These are phyloP conservation scores for Thereva unica DNA, from an alignment of 2,888 invertebrate species.

Conservation along the genomic window DNA sequence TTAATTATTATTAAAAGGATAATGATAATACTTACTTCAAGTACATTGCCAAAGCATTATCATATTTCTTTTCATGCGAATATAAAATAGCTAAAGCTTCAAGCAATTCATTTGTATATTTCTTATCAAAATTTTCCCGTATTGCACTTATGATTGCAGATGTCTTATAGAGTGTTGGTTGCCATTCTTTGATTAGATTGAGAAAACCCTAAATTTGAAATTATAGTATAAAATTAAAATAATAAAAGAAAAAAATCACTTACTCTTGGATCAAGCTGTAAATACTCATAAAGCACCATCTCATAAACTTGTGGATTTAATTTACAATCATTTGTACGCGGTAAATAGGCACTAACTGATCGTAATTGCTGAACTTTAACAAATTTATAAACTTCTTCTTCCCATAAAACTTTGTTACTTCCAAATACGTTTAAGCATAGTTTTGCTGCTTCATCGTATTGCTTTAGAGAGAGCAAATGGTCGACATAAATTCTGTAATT, in stretches of 20 bases:
- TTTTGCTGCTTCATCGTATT: conserved; percentile 83
- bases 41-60: conserved; percentile 89
- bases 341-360: conserved; percentile 79
- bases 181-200: conserved; percentile 86
- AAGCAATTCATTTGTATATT: conserved; percentile 73
- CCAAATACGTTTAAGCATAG: conserved; percentile 83
- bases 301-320: conserved; percentile 87
- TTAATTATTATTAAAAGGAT: conserved; percentile 21
- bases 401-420: conserved; percentile 84
- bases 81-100: conserved; percentile 90
- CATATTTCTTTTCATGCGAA: conserved; percentile 83
- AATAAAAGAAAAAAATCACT: background rate
- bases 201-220: conserved; percentile 69
- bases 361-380: conserved; percentile 79
- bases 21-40: conserved; percentile 66
- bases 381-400: conserved; percentile 89
- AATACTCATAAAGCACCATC: conserved; percentile 89
- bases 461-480: conserved; percentile 70
- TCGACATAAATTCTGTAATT: conserved; percentile 71
- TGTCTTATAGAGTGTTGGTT: conserved; percentile 79
- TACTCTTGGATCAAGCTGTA: conserved; percentile 74
- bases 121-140: conserved; percentile 76
- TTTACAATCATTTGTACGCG: conserved; percentile 71
- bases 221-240: conserved; percentile 5
- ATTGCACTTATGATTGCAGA: conserved; percentile 85